Conservation (phyloP, 2,888 invertebrate genomes). For the Molorchus minor region DNA sequence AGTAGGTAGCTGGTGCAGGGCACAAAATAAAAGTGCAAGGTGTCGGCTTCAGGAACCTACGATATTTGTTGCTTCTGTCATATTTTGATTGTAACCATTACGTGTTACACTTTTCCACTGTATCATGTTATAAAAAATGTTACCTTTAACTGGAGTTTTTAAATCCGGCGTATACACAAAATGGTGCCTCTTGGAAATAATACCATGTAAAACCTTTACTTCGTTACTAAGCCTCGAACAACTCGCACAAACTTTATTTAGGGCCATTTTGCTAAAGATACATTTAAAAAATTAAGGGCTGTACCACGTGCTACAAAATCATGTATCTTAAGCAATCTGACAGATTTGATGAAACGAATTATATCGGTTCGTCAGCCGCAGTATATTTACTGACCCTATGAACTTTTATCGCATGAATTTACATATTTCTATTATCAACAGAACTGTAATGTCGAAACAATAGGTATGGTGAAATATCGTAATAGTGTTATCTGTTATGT, state of each 20-base stretch:
- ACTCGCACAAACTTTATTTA: conserved; percentile 48
- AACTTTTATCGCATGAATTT: conserved; percentile 8
- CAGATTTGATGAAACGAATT: conserved; percentile 3
- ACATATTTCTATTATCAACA: not conserved
- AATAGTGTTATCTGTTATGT: not conserved
- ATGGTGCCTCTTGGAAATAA: conserved; percentile 59
- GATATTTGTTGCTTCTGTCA: no score
- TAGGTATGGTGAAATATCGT: not conserved
- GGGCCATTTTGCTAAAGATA: conserved; percentile 45
- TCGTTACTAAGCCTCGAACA: conserved; percentile 44
- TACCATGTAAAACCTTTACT: conserved; percentile 44
- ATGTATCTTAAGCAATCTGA: not conserved
- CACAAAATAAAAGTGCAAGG: no score
- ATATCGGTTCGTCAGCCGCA: not conserved
- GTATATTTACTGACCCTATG: conserved; percentile 4
- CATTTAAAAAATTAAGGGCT: not conserved
- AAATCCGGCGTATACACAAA: conserved; percentile 72
- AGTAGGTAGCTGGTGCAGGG: no score
- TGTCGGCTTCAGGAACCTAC: no score
- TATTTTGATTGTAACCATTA: no score
- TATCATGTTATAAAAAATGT: no score
- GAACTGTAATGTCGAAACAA: not conserved
- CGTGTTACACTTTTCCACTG: no score
- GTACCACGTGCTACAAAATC: not conserved
- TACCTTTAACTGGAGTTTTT: conserved; percentile 65